Base-by-base conservation (phyloP, 2,113 vertebrate species). In the Stegostoma tigrinum region DNA sequence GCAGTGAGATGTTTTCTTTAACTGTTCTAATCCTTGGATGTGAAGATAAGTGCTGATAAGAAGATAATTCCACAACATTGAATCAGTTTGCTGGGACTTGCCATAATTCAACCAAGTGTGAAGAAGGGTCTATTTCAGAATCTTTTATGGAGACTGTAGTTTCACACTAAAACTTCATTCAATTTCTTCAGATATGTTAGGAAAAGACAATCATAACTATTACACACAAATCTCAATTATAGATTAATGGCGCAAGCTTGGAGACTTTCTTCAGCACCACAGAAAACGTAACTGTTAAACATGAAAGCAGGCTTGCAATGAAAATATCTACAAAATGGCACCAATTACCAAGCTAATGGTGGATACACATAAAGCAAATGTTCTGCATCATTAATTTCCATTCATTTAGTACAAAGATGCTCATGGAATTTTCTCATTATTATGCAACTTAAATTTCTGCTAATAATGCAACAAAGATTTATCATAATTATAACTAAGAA, bases 221-320 rank as follows among this genome's bases (percentile, higher is more conserved):
- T 17, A 80, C 38, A 80, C 34, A 15, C 75, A 34, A 80, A 38
- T 80, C 12, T 80, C 75, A 38, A 80, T 38, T 80, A 34, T 17
- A 80, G 34, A 80, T 38, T 38, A 80, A 12, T 38, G 14, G 3
- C 34, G 23, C 75, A 38, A 12, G n/a, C 30, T 2, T 38, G 75
- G 15, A n/a, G 75, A 15, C 34, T n/a, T 70, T 15, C 34, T 80
- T 80, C 75, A 80, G 75, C 75, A 80, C 15, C 34, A 38, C 75
- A 80, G 68, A 38, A 80, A 80, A n/a, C 38, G 75, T n/a, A n/a
- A 80, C n/a, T 80, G 75, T 80, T 80, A 80, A 80, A 80, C 75
- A 80, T 3, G 34, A 15, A 38, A 80, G n/a, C 75, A n/a, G n/a
- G 75, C 30, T 80, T 80, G 34, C 7, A 78, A 78, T 78, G 72